Percentiles rank a stretch among this genome's conserved stretches.
Evolutionary conservation across 2,888 invertebrate genomes (phyloP).

Genomic region (Villa cingulata): DNA sequence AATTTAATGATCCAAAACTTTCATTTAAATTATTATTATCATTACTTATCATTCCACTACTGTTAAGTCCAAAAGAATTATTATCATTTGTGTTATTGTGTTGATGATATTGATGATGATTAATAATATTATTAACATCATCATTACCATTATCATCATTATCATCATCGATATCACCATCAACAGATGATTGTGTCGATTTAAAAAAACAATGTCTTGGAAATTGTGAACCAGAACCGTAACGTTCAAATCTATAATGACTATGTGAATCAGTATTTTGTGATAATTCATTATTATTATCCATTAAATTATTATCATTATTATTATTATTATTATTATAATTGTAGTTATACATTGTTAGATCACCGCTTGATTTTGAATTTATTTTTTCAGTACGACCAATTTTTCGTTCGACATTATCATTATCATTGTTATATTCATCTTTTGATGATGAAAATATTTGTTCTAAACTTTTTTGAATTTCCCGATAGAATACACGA

Average conservation of each 20-base stretch:
- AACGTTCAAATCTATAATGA: constrained; percentile 27
- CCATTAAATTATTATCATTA: constrained; percentile 4
- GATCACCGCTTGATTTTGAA: constrained; percentile 34
- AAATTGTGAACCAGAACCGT: constrained; percentile 34
- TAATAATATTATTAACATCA: constrained; percentile 7
- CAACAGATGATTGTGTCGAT: constrained; percentile 20
- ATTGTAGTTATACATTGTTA: constrained; percentile 30
- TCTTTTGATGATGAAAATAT: constrained; percentile 21
- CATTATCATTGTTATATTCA: neutral
- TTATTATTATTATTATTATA: constrained; percentile 7
- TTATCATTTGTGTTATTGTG: neutral
- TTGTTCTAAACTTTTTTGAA: constrained; percentile 30
- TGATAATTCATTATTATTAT: constrained; percentile 13
- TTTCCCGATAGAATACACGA: constrained; percentile 30
- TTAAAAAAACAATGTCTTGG: constrained; percentile 33
- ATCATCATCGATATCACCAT: constrained; percentile 14
- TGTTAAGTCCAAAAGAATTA: neutral
- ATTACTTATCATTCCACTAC: too few relatives aligned
- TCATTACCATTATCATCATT: constrained; percentile 8
- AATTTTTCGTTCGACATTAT: neutral
- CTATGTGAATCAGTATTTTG: constrained; percentile 16
- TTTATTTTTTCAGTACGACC: constrained; percentile 25
- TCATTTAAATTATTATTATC: constrained; percentile 13
- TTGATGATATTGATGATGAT: constrained; percentile 11
- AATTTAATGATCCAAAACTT: constrained; percentile 13